Evolutionary conservation across 2,113 vertebrate species (phyloP).

Genomic region (Pelobates fuscus): DNA sequence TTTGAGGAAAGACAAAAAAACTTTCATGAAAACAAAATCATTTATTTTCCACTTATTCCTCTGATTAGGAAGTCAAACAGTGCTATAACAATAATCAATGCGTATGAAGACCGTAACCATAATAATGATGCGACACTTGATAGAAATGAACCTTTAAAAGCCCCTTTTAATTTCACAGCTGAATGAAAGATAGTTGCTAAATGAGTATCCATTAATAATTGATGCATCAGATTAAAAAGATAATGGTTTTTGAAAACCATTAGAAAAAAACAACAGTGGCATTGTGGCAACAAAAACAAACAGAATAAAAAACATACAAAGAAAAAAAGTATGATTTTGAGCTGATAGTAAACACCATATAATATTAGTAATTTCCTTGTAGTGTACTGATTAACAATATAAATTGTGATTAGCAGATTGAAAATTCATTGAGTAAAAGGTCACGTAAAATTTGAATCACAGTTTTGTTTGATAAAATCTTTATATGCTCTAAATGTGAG

Average conservation of each 20-base stretch:
- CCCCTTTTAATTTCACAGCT: slow-evolving; percentile 41
- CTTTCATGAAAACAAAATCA: slow-evolving; percentile 2
- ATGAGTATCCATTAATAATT: slow-evolving; percentile 40
- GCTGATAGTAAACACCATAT: too few species aligned
- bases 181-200: slow-evolving; percentile 37
- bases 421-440: too few species aligned
- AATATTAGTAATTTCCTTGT: too few species aligned
- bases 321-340: not conserved
- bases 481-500: too few species aligned
- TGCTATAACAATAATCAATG: slow-evolving; percentile 31
- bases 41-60: slow-evolving; percentile 18
- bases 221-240: slow-evolving; percentile 30
- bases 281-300: not conserved
- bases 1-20: not conserved
- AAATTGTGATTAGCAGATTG: too few species aligned
- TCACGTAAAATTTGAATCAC: too few species aligned
- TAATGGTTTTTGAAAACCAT: slow-evolving; percentile 22
- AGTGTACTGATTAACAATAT: too few species aligned
- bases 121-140: not conserved
- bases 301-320: not conserved
- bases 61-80: slow-evolving; percentile 43
- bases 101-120: slow-evolving; percentile 1
- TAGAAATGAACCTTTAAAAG: slow-evolving; percentile 18
- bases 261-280: slow-evolving; percentile 14
- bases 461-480: too few species aligned